Base-by-base conservation (phyloP, 2,888 invertebrate species). In the Synanthedon andrenaeformis region DNA sequence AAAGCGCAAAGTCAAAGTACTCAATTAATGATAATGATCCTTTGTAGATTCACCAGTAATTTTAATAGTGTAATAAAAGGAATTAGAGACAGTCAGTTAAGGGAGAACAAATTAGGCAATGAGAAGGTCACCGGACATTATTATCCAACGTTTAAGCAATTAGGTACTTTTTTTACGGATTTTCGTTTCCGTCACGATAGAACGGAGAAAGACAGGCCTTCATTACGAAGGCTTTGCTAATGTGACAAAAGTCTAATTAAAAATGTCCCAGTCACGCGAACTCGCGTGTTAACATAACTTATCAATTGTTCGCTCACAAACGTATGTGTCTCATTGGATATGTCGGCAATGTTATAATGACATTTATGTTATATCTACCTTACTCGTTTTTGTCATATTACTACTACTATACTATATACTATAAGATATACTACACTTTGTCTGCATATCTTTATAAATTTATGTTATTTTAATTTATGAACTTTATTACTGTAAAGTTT, bases 221-320 rank as follows among this genome's bases (percentile, higher is more conserved):
- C 54, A 58, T 58, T 71, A 62, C 57, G 53, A 55, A 62, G 59
- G 62, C 53, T 58, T 57, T 56, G 60, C 58, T 63, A 67, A 70
- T 71, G 67, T 67, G 66, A 69, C 69, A 67, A 66, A 67, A 63
- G 55, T 55, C 56, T 67, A 68, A 70, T 70, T 71, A 67, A 66
- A 68, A 63, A 64, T 59, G 53, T 55, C 52, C 54, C 57, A 57
- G 64, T 62, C 74, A 74, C 72, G 74, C 59, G 52, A 70, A 56
- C 51, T 73, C 52, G 73, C 74, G 71, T 74, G 73, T 53, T 57
- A 49, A 13, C n/a, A 35, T 23, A 8, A 51, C 53, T 50, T 53
- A 52, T 56, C 55, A 56, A 52, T 57, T 51, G 55, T 61, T 62
- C 61, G 58, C 56, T 45, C 45, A 14, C 45, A 14, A 45, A 57